Evolutionary conservation across 2,888 invertebrate genomes (phyloP).

Genomic region (Liopterus haemorrhoidalis): DNA sequence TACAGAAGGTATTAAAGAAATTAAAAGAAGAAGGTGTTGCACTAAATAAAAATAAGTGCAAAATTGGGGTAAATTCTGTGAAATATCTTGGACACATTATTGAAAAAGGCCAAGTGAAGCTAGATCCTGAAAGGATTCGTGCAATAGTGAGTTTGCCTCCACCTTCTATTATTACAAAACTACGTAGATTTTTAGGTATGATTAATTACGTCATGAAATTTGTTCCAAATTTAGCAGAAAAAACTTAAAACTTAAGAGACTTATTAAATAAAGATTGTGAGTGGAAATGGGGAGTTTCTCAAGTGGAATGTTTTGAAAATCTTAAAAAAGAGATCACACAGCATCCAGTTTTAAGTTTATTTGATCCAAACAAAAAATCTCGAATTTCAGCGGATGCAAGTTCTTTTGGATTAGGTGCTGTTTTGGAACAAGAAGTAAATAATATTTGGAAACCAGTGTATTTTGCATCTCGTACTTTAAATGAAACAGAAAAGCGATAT

Average conservation of each 20-base stretch:
- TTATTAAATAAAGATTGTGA: conserved; percentile 8
- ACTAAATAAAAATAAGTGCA: conserved; percentile 26
- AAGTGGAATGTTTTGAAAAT: conserved; percentile 12
- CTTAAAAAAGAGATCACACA: conserved; percentile 14
- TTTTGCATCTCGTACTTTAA: conserved; percentile 20
- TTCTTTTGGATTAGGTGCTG: conserved; percentile 18
- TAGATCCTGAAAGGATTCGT: conserved; percentile 23
- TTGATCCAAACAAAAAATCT: conserved; percentile 14
- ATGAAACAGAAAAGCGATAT: conserved; percentile 12
- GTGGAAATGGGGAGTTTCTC: conserved; percentile 13
- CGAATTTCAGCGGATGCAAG: conserved; percentile 18
- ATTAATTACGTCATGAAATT: conserved; percentile 21
- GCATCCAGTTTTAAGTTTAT: conserved; percentile 18
- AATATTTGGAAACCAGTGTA: conserved; percentile 10
- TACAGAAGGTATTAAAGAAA: conserved; percentile 26
- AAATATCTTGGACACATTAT: conserved; percentile 26
- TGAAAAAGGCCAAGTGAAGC: conserved; percentile 15
- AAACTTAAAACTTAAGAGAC: conserved; percentile 16
- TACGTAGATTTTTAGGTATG: conserved; percentile 21
- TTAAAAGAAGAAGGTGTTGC: conserved; percentile 12
- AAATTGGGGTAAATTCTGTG: conserved; percentile 26
- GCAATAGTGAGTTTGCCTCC: conserved; percentile 23
- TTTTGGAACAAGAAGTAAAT: conserved; percentile 9
- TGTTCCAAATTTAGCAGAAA: conserved; percentile 16
- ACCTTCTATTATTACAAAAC: conserved; percentile 22